Evolutionary conservation across 23 tunicate genomes (phyloP), one percentile per base, ranked within the genome.

Genomic region (Aplidium turbinatum): DNA sequence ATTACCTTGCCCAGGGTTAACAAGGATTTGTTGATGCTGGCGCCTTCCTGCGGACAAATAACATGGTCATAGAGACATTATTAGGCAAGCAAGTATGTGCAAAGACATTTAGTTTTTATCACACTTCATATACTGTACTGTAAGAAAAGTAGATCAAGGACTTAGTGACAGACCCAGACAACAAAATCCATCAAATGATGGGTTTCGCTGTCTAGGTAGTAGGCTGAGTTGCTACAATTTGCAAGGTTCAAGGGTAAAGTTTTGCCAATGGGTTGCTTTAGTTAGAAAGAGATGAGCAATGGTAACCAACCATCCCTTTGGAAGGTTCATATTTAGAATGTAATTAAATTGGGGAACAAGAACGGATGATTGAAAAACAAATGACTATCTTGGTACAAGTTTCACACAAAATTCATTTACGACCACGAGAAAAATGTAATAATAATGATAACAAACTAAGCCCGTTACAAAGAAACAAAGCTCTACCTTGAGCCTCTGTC

Each of bases 1-100:
- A 88, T 88, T 1, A 88, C 96, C 70, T 88, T 88, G 2, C 96
- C 96, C 46, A 88, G 73, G 16, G 96, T 88, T 9, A 88, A 75
- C 47, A 88, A 58, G 2, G 85, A 77, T 63, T 80, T 81, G 47
- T 88, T 88, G 46, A 88, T 88, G 64, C 82, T 81, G 2, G 96
- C 96, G 3, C 96, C 96, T 81, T 88, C 96, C 96, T 86, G 57
- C 28, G 50, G 16, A 42, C 16, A 42, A 42, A 16, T 42, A 42
- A 42, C 11, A 16, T 42, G 11, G 50, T 42, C 13, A 42, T 42
- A 11, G 50, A 42, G 50, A 11, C 16, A 9, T 9, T 9, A 42
- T 42, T 42, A 16, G 11, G 50, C 16, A 42, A 42, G 50, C 48
- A 42, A 42, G 13, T 42, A 42, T 42, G 13, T 9, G 13, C 13